A percentile compares a stretch with the other conserved stretches of the same genome.
Evolutionary conservation across 2,113 vertebrate species (phyloP).

Genomic region (Nothoprocta pentlandii): DNA sequence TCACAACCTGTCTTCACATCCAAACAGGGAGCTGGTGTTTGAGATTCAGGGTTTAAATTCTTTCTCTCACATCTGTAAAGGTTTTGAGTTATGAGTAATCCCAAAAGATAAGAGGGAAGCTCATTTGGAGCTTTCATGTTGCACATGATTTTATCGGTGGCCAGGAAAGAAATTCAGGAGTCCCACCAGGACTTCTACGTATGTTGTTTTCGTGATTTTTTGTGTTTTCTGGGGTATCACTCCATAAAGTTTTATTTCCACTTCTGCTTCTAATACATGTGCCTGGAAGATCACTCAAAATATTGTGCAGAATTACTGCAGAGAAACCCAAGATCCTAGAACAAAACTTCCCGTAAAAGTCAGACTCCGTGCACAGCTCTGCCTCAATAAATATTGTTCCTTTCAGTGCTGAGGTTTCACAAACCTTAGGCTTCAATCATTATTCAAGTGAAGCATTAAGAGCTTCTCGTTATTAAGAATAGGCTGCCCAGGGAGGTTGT

Average conservation of each 20-base stretch:
- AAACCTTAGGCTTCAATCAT: not conserved
- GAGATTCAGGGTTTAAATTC: not conserved
- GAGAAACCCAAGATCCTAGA: not conserved
- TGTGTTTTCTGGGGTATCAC: no score
- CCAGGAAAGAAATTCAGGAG: no score
- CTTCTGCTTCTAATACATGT: not conserved
- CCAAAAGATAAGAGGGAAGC: not conserved
- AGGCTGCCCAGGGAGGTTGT: not conserved
- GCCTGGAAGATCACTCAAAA: not conserved
- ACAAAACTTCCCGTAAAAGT: not conserved
- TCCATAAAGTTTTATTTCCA: no score
- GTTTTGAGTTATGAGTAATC: not conserved
- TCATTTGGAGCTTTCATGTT: not conserved
- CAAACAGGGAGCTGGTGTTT: not conserved
- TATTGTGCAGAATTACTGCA: not conserved
- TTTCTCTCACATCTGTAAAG: not conserved
- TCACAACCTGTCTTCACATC: not conserved
- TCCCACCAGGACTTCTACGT: no score
- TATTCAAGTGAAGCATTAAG: not conserved
- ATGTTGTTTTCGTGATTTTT: no score
- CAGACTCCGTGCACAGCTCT: not conserved
- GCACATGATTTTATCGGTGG: not conserved
- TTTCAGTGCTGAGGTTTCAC: not conserved
- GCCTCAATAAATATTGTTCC: not conserved
- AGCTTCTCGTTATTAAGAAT: not conserved